phyloP scores from a whole-genome alignment of 2,113 vertebrate genomes.

The Gnathonemus longibarbis region DNA sequence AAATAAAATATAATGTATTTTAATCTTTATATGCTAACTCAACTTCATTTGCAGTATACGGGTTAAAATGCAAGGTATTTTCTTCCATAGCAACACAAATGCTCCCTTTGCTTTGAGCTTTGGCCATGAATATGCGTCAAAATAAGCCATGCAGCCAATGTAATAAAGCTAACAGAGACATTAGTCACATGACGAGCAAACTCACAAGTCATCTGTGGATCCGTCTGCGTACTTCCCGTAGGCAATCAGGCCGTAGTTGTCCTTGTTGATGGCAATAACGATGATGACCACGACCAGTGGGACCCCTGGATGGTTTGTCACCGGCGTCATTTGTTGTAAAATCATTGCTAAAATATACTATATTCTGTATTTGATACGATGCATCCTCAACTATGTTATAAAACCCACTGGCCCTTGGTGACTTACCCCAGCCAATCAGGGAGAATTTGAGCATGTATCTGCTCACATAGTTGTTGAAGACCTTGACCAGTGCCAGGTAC shows the following conservation, averaged over 20 bases:
- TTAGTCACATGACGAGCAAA: conserved; percentile 22
- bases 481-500: conserved; percentile 88
- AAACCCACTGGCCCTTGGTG: background rate
- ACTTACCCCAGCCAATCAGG: conserved; percentile 82
- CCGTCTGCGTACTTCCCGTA: conserved; percentile 67
- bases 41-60: too few relatives aligned
- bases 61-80: too few relatives aligned
- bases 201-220: conserved; percentile 81
- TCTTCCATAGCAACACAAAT: too few relatives aligned
- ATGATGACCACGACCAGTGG: conserved; percentile 75
- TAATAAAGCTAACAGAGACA: background rate
- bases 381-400: background rate
- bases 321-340: background rate
- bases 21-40: too few relatives aligned
- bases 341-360: background rate
- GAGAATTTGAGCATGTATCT: conserved; percentile 92
- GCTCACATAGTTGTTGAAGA: conserved; percentile 79
- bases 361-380: background rate
- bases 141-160: background rate
- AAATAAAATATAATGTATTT: too few relatives aligned
- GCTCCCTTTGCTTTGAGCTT: background rate
- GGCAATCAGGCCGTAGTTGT: conserved; percentile 75
- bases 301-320: conserved; percentile 59
- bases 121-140: background rate
- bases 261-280: conserved; percentile 69